phyloP scores from a whole-genome alignment of 2,797 vertebrate genomes.

The Holocentrus rufus region DNA sequence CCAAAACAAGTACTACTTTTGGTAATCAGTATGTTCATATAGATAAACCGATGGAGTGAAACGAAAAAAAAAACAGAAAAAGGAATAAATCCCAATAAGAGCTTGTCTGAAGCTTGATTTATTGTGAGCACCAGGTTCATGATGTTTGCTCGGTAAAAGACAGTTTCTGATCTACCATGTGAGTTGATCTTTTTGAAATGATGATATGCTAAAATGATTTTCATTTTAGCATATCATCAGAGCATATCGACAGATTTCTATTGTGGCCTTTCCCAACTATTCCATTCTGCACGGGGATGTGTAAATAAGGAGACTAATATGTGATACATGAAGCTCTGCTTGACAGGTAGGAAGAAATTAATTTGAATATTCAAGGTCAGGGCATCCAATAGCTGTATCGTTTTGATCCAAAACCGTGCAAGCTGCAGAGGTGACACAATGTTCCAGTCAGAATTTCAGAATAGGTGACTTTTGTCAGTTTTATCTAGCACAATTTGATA shows the following conservation, averaged over 20 bases:
- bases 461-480: constrained; percentile 36
- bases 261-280: not conserved
- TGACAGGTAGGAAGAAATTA: constrained; percentile 25
- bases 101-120: too few species aligned
- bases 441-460: constrained; percentile 49
- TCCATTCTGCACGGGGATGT: not conserved
- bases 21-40: too few species aligned
- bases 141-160: not conserved
- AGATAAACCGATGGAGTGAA: too few species aligned
- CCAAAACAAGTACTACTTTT: too few species aligned
- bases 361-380: constrained; percentile 49
- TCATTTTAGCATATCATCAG: too few species aligned
- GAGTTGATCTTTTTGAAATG: not conserved
- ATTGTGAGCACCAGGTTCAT: not conserved
- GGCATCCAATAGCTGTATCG: constrained; percentile 19
- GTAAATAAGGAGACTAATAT: constrained; percentile 25
- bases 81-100: too few species aligned
- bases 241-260: too few species aligned
- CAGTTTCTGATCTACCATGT: not conserved
- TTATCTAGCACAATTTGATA: constrained; percentile 49
- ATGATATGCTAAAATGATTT: constrained; percentile 15
- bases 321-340: constrained; percentile 19
- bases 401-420: constrained; percentile 43
- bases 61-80: too few species aligned
- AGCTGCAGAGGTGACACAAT: constrained; percentile 40